Base-by-base conservation (phyloP, 2,113 vertebrate species). In the Marmota monax region DNA sequence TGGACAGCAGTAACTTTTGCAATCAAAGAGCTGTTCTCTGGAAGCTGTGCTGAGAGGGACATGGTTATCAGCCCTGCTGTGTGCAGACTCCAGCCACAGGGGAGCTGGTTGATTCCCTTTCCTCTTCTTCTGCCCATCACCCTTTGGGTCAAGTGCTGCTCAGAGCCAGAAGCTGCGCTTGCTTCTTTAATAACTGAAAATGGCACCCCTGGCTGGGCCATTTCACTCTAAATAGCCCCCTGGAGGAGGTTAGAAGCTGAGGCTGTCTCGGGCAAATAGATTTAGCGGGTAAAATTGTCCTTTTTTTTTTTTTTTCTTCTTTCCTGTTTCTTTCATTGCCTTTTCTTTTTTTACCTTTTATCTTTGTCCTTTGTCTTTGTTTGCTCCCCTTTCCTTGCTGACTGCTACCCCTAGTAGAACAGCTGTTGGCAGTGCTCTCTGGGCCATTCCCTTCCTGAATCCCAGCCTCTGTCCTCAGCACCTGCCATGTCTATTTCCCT, bases 121-220 rank as follows among this genome's bases (percentile, higher is more conserved):
- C 94, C 90, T 96, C 77, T 88, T 82, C 92, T 93, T 94, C 92
- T 96, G 73, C 76, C 96, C 94, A 88, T 98, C 96, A 95, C 87
- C 92, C 96, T 95, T 90, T 90, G 95, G 92, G 95, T 97, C 95
- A 98, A 97, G 93, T 95, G 90, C 96, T 97, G 37, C 90, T 97
- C 85, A 85, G 80, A 98, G 96, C 84, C 94, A 93, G 79, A 88
- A 96, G 87, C 89, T 95, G 72, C 18, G 23, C 91, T 80, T 93
- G 84, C 93, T 96, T 93, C 94, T 94, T 90, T 96, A 97, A 95
- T 94, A 97, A 97, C 95, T 96, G 97, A 90, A 98, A 98, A 97
- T 96, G 95, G 92, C 25, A 90, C 90, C 96, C 86, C 92, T 95
- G 94, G 67, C 89, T 56, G 95, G 96, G 89, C 92, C 87, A 90